Percentiles rank a stretch among this genome's conserved stretches.
Evolutionary conservation across 2,113 vertebrate genomes (phyloP).

Genomic region (Lanius ludovicianus): DNA sequence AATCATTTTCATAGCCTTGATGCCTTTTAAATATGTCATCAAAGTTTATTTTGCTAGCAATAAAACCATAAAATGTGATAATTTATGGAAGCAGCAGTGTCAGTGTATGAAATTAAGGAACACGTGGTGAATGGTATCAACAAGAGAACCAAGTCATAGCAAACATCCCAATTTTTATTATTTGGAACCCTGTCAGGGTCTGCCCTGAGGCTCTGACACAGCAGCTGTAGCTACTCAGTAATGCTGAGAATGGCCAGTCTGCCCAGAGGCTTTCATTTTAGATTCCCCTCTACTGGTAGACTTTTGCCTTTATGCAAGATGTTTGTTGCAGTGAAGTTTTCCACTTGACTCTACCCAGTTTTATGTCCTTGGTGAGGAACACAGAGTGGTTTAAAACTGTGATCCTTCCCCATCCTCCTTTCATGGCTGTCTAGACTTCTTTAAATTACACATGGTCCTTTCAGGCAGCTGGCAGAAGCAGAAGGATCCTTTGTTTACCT

Average conservation of each 20-base stretch:
- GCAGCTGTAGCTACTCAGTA: neutral
- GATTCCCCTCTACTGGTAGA: neutral
- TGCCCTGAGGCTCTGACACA: neutral
- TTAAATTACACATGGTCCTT: neutral
- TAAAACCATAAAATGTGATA: conserved; percentile 34
- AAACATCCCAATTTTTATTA: neutral
- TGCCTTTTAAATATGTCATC: conserved; percentile 11
- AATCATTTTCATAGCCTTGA: conserved; percentile 26
- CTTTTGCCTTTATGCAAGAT: neutral
- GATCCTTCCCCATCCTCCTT: neutral
- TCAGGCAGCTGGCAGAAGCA: neutral
- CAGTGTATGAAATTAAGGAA: conserved; percentile 22
- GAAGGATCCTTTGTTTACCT: neutral
- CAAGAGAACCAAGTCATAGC: neutral
- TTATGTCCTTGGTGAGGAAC: neutral
- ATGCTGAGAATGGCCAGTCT: neutral
- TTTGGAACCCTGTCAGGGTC: neutral
- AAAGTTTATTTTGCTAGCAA: conserved; percentile 27
- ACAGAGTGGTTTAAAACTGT: neutral
- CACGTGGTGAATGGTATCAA: neutral
- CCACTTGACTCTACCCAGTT: neutral
- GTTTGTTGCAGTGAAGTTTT: neutral
- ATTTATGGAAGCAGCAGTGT: conserved; percentile 33
- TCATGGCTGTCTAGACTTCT: neutral
- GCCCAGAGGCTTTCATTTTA: neutral